These are phyloP conservation scores for Danaus plexippus DNA, from an alignment of 1,140 invertebrate species.

Conservation along the genomic window DNA sequence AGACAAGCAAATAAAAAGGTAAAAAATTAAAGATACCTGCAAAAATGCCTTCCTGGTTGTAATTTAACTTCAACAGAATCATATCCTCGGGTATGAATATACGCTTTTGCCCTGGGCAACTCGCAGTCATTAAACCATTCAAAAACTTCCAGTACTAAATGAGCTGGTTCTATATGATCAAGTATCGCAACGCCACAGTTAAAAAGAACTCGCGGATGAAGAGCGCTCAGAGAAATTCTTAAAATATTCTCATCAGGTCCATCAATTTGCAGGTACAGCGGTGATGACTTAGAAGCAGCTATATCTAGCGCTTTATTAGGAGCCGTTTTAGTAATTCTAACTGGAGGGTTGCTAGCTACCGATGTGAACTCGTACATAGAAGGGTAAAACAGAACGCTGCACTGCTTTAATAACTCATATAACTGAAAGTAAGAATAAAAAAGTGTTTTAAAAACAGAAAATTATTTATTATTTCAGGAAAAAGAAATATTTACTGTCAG, in stretches of 20 bases:
- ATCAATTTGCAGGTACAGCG: constrained; percentile 56
- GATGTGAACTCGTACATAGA: constrained; percentile 45
- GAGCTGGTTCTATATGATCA: constrained; percentile 42
- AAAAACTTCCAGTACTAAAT: constrained; percentile 48
- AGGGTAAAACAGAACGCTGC: constrained; percentile 37
- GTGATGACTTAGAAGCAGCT: constrained; percentile 38
- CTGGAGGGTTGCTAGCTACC: constrained; percentile 35
- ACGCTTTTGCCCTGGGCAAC: constrained; percentile 35
- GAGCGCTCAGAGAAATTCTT: constrained; percentile 35
- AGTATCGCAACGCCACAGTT: constrained; percentile 38
- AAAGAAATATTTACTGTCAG: constrained; percentile 23
- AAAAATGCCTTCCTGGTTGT: constrained; percentile 55
- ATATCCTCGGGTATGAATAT: constrained; percentile 40
- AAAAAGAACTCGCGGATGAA: constrained; percentile 47
- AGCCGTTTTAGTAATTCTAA: constrained; percentile 31
- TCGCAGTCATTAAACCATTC: constrained; percentile 51
- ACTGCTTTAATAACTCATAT: constrained; percentile 19
- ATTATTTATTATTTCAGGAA: not conserved
- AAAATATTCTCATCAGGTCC: constrained; percentile 40
- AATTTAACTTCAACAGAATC: constrained; percentile 42
- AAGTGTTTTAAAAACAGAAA: constrained; percentile 1
- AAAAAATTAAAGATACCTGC: constrained; percentile 30
- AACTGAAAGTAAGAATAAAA: constrained; percentile 27
- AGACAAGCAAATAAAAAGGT: not conserved
- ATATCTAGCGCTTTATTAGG: constrained; percentile 36